Evolutionary conservation across 2,113 vertebrate species (phyloP), one percentile per base, ranked within the genome.

Genomic region (Girardinichthys multiradiatus): DNA sequence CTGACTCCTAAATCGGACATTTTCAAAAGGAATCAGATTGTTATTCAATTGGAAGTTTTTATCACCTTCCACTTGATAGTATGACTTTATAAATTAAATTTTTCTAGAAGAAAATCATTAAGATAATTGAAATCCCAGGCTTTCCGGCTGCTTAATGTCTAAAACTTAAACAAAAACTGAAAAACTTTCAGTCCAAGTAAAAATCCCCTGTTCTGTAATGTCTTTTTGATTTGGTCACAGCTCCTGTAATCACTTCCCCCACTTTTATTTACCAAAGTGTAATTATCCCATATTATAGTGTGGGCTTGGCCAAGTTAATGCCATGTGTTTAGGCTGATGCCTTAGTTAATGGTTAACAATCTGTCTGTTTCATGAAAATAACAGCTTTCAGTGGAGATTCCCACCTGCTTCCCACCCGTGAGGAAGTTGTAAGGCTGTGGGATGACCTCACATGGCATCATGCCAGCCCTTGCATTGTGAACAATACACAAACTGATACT

Each of bases 401-500:
- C 95, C 95, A 96, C 94, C 95, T 96, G 95, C 94, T 70, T 62
- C 92, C 15, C 93, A 88, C 93, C 90, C 28, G 92, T 90, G 89
- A 93, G 74, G 72, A 93, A 92, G 64, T 86, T 90, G 94, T 92
- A 93, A 93, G 92, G 63, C 82, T 90, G 93, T 93, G 93, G 87
- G 85, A 92, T 95, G 95, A 96, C 94, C 94, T 96, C 95, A 95
- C 92, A 84, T 90, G 90, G 91, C 92, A 94, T 94, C 92, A 95
- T 94, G 93, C 95, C 95, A 95, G 86, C 93, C 84, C 91, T 93
- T 89, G 91, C 91, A 93, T 90, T 8, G 76, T 93, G 93, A 95
- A 96, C 95, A 96, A 96, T 95, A 87, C 91, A 90, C 93, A 89
- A 95, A 94, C 84, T 87, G 92, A 92, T 76, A 94, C 94, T 94